phyloP scores from a whole-genome alignment of 2,113 vertebrate species.

The Cynoglossus semilaevis region DNA sequence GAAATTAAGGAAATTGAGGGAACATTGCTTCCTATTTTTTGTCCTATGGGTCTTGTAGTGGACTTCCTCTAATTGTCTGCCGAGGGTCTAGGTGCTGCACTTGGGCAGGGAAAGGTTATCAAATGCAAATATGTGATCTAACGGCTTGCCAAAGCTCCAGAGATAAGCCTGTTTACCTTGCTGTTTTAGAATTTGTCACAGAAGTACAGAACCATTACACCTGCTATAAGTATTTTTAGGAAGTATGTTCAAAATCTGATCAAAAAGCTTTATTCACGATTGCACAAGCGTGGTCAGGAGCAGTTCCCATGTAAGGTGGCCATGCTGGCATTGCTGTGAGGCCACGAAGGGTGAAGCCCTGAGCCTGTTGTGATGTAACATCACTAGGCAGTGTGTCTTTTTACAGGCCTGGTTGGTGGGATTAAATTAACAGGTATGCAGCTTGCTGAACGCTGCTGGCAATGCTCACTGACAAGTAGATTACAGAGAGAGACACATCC shows the following conservation, averaged over 20 bases:
- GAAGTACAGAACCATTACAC: slow-evolving; percentile 47
- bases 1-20: no score
- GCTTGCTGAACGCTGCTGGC: slow-evolving; percentile 47
- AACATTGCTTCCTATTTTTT: slow-evolving; percentile 43
- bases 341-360: slow-evolving; percentile 46
- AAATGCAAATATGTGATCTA: slow-evolving; percentile 67
- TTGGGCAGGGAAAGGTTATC: slow-evolving; percentile 63
- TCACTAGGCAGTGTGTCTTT: slow-evolving; percentile 38
- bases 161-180: slow-evolving; percentile 69
- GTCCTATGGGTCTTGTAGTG: slow-evolving; percentile 30
- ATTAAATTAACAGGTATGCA: slow-evolving; percentile 62
- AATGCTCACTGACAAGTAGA: slow-evolving; percentile 56
- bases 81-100: slow-evolving; percentile 39
- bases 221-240: slow-evolving; percentile 43
- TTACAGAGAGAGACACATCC: slow-evolving; percentile 56
- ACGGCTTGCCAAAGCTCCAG: slow-evolving; percentile 53
- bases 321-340: slow-evolving; percentile 44
- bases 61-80: slow-evolving; percentile 53
- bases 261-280: slow-evolving; percentile 10
- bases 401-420: slow-evolving; percentile 40
- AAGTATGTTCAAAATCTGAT: slow-evolving; percentile 13
- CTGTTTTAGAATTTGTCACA: slow-evolving; percentile 57
- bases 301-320: slow-evolving; percentile 49
- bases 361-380: slow-evolving; percentile 49
- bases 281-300: slow-evolving; percentile 11